Evolutionary conservation across 2,797 vertebrate species (phyloP).

Genomic region (Fistularia commersonii): DNA sequence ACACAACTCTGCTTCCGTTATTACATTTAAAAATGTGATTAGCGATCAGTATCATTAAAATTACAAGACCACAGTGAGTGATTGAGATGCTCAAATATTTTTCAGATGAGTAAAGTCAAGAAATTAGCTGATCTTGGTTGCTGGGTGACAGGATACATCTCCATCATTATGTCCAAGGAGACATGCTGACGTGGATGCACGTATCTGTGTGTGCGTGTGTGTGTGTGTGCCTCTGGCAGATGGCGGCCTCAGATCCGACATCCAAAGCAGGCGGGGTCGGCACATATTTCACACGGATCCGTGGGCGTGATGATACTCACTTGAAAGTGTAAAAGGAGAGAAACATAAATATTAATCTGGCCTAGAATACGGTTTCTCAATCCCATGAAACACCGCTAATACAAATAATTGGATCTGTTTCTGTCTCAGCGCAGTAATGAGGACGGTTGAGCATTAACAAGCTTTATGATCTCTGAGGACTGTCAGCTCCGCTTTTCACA

Average conservation of each 20-base stretch:
- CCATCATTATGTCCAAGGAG: no score
- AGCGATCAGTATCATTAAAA: no score
- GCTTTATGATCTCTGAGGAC: slow-evolving; percentile 9
- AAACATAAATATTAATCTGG: slow-evolving; percentile 15
- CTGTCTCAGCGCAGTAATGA: neutral
- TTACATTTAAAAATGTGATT: no score
- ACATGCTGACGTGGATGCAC: neutral
- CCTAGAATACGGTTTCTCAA: slow-evolving; percentile 3
- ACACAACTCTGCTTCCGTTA: no score
- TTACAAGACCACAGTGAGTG: no score
- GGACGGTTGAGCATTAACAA: slow-evolving; percentile 9
- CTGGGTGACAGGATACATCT: no score
- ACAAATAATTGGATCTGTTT: slow-evolving; percentile 8
- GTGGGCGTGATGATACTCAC: slow-evolving; percentile 38
- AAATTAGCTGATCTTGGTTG: no score
- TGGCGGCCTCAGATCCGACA: slow-evolving; percentile 48
- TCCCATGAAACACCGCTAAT: slow-evolving; percentile 1
- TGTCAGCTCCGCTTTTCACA: slow-evolving; percentile 8
- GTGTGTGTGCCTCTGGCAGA: slow-evolving; percentile 3
- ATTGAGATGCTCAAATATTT: no score
- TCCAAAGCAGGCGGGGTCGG: slow-evolving; percentile 63
- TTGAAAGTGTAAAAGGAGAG: slow-evolving; percentile 28
- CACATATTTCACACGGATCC: slow-evolving; percentile 73
- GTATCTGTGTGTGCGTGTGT: neutral
- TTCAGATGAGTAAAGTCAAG: no score